These are phyloP conservation scores for Rhodinocichla rosea DNA, from an alignment of 2,113 vertebrate genomes.

Conservation along the genomic window DNA sequence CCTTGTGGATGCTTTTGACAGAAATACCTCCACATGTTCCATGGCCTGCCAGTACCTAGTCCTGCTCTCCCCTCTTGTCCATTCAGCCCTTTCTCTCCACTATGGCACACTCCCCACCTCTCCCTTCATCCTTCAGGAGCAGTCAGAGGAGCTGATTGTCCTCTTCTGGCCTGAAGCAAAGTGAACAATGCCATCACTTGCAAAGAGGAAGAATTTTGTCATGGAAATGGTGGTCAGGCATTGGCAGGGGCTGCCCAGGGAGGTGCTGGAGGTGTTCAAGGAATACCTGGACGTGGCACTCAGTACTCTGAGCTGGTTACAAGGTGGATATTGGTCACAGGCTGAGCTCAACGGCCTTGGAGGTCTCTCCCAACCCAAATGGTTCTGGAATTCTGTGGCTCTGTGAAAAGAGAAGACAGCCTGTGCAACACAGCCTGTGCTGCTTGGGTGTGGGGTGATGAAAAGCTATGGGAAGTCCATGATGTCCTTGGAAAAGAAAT, in stretches of 20 bases:
- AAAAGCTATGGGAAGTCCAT: background rate
- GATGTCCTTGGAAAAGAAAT: background rate
- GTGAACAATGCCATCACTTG: fast-evolving
- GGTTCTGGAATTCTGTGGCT: background rate
- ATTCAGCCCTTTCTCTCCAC: background rate
- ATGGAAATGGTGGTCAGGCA: fast-evolving
- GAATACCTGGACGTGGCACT: background rate
- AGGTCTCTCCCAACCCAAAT: background rate
- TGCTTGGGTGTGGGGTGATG: background rate
- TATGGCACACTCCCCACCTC: fast-evolving
- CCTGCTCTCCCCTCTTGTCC: background rate
- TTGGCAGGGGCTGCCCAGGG: background rate
- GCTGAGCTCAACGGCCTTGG: background rate
- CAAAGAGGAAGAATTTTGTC: background rate
- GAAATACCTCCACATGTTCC: fast-evolving
- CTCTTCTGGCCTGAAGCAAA: background rate
- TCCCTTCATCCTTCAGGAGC: background rate
- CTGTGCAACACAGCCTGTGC: background rate
- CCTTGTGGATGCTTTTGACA: background rate
- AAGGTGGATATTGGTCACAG: background rate
- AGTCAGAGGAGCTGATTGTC: background rate
- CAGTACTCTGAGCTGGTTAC: background rate
- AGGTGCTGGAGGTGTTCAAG: background rate
- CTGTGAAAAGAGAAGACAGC: background rate
- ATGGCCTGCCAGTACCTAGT: fast-evolving